Conservation (phyloP, 2,888 invertebrate genomes). For the Papilio demoleus region DNA sequence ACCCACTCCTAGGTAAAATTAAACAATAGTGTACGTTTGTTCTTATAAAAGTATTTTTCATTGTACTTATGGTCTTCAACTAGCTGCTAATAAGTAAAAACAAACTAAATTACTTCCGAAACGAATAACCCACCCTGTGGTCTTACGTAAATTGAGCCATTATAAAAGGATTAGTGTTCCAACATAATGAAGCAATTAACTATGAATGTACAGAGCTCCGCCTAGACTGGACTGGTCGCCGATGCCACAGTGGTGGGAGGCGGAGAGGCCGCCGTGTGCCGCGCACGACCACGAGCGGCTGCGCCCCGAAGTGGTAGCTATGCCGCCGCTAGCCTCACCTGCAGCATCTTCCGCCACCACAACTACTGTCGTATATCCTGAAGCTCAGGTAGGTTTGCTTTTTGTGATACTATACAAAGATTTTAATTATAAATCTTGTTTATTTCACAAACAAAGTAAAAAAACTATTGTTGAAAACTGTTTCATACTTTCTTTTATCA, state of each 20-base stretch:
- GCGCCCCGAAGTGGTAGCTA: conserved; percentile 93
- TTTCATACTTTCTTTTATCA: too few species aligned
- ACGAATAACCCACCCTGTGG: conserved; percentile 1
- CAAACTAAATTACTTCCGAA: conserved; percentile 1
- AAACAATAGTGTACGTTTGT: not conserved
- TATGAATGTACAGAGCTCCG: conserved; percentile 63
- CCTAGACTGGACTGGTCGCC: conserved; percentile 80
- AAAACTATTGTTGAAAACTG: too few species aligned
- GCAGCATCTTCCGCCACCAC: conserved; percentile 94
- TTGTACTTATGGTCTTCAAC: too few species aligned
- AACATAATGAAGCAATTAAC: conserved; percentile 20
- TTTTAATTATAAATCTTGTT: too few species aligned
- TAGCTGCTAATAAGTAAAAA: not conserved
- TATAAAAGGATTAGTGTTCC: conserved; percentile 21
- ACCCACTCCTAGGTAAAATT: conserved; percentile 72
- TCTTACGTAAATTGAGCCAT: conserved; percentile 8
- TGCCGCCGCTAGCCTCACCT: conserved; percentile 95
- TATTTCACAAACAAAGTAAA: too few species aligned
- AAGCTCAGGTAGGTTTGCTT: conserved; percentile 88
- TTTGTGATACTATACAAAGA: too few species aligned
- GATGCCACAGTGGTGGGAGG: conserved; percentile 80
- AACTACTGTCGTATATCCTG: conserved; percentile 94
- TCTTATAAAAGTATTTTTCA: too few species aligned
- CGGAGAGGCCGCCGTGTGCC: conserved; percentile 86
- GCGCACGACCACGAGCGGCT: conserved; percentile 94